Percentiles rank a stretch among this genome's conserved stretches.
Conservation (phyloP, 2,797 vertebrate species). For the Sarcophilus harrisii region DNA sequence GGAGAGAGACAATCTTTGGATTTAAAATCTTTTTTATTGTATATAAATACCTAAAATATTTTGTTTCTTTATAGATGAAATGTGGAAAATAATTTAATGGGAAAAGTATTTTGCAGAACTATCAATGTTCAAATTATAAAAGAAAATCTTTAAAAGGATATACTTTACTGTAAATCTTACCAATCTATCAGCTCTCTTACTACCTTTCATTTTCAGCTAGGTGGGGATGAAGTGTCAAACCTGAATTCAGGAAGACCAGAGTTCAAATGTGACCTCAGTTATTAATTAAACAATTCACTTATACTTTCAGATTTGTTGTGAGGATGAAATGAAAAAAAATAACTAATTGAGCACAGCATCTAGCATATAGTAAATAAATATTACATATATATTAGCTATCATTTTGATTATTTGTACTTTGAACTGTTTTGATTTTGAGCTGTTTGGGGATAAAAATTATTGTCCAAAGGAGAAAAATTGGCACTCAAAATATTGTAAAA, state of each 20-base stretch:
- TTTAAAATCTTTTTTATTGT: neutral
- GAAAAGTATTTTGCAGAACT: neutral
- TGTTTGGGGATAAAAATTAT: slow-evolving; percentile 10
- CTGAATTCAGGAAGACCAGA: neutral
- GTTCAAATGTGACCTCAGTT: neutral
- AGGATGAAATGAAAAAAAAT: neutral
- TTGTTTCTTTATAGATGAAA: neutral
- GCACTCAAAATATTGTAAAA: too few species aligned
- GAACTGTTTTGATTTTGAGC: slow-evolving; percentile 49
- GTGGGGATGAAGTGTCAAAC: neutral
- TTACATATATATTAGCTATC: neutral
- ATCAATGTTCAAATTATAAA: neutral
- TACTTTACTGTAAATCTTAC: neutral
- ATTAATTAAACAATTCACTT: neutral
- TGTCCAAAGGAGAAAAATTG: neutral
- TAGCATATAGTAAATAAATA: neutral
- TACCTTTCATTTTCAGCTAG: neutral
- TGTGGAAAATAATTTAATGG: neutral
- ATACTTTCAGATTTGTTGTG: neutral
- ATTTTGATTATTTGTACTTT: slow-evolving; percentile 32
- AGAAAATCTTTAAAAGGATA: neutral
- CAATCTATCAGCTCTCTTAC: slow-evolving; percentile 1
- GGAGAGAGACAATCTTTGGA: neutral
- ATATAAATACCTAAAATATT: neutral
- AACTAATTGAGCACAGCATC: neutral